These are phyloP conservation scores for Diplolepis rosae DNA, from an alignment of 2,888 invertebrate genomes.

Conservation along the genomic window DNA sequence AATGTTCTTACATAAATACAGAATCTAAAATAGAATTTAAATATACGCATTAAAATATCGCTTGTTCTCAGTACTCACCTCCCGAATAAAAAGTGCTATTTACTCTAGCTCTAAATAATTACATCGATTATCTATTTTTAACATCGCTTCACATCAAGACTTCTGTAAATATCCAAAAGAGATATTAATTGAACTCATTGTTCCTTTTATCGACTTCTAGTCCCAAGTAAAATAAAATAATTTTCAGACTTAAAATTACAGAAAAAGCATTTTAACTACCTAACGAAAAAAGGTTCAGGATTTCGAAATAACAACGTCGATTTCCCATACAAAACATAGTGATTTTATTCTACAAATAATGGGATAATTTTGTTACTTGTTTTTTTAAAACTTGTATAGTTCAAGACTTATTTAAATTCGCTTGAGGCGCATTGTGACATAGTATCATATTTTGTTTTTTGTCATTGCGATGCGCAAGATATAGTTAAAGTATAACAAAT, in stretches of 20 bases:
- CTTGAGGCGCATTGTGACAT: conserved; percentile 44
- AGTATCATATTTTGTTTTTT: conserved; percentile 41
- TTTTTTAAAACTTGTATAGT: conserved; percentile 60
- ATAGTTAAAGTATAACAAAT: conserved; percentile 60
- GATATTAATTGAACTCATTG: neutral
- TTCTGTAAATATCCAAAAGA: neutral
- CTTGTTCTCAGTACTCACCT: neutral
- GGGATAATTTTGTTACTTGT: conserved; percentile 67
- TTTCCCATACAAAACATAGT: conserved; percentile 73
- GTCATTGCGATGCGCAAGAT: conserved; percentile 35
- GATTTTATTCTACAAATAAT: conserved; percentile 74
- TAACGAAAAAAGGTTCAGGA: conserved; percentile 35
- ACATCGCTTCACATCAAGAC: neutral
- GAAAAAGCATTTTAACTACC: conserved; percentile 48
- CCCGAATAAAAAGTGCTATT: neutral
- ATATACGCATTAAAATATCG: neutral
- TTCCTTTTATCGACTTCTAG: neutral
- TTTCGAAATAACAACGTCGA: conserved; percentile 25
- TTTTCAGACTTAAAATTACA: neutral
- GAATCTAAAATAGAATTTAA: neutral
- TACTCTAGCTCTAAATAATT: neutral
- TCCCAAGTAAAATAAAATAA: neutral
- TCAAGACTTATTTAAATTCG: conserved; percentile 48
- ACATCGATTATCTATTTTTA: too few species aligned
- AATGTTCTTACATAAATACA: neutral